Conservation (phyloP, 2,797 vertebrate genomes). For the Enteromius afrohamiltoni region DNA sequence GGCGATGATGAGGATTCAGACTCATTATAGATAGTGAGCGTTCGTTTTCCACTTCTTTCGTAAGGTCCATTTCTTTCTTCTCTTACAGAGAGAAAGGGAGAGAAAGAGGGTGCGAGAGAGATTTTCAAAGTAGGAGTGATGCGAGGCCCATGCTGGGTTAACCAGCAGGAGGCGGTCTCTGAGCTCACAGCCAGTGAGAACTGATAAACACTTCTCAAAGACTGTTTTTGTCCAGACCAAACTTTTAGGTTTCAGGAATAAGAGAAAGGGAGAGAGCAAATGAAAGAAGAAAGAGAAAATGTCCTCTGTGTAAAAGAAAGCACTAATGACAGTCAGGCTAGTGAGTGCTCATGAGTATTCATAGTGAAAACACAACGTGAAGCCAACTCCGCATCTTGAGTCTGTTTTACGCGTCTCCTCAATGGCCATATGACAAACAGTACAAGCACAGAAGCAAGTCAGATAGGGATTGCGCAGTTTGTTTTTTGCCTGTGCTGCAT, state of each 20-base stretch:
- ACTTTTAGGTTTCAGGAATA: slow-evolving; percentile 50
- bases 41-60: slow-evolving; percentile 35
- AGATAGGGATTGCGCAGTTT: slow-evolving; percentile 76
- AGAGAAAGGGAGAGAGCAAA: slow-evolving; percentile 36
- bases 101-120: slow-evolving; percentile 45
- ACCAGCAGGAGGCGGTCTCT: slow-evolving; percentile 64
- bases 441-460: slow-evolving; percentile 73
- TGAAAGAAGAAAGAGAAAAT: slow-evolving; percentile 24
- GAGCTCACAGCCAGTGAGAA: slow-evolving; percentile 63
- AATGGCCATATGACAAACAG: slow-evolving; percentile 59
- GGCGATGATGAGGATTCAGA: slow-evolving; percentile 27
- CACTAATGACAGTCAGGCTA: slow-evolving; percentile 41
- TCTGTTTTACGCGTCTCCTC: neutral
- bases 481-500: slow-evolving; percentile 57
- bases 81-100: slow-evolving; percentile 24
- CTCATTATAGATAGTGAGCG: slow-evolving; percentile 46
- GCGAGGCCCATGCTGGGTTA: slow-evolving; percentile 60
- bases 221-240: slow-evolving; percentile 59
- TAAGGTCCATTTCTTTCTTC: slow-evolving; percentile 41
- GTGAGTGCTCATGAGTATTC: neutral
- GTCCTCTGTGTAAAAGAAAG: slow-evolving; percentile 49
- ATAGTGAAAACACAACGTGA: neutral
- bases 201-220: slow-evolving; percentile 68
- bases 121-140: slow-evolving; percentile 61
- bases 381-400: neutral